phyloP scores from a whole-genome alignment of 2,888 invertebrate genomes.

The Thymelicus lineola region DNA sequence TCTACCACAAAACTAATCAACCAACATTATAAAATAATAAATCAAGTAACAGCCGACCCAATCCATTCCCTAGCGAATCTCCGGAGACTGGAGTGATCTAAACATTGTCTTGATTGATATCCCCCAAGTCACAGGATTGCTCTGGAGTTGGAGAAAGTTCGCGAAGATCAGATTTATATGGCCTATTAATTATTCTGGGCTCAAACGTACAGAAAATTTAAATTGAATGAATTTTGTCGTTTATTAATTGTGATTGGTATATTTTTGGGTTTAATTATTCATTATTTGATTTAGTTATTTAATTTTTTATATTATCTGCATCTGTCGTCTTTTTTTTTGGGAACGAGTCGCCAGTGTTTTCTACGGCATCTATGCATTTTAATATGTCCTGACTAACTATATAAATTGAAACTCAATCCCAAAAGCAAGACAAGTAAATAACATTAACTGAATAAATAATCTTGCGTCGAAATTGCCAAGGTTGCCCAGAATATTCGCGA shows the following conservation, averaged over 20 bases:
- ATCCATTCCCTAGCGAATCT: slow-evolving; percentile 17
- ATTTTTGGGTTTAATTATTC: too few relatives aligned
- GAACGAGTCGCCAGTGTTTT: too few relatives aligned
- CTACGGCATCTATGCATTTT: too few relatives aligned
- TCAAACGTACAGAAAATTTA: slow-evolving; percentile 17
- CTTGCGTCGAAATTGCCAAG: too few relatives aligned
- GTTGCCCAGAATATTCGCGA: too few relatives aligned
- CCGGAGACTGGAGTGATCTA: slow-evolving; percentile 27
- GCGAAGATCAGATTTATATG: slow-evolving; percentile 34
- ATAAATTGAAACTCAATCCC: too few relatives aligned
- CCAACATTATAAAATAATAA: slow-evolving; percentile 29
- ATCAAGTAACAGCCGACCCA: slow-evolving; percentile 20
- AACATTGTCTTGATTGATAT: slow-evolving; percentile 36
- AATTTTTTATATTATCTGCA: too few relatives aligned
- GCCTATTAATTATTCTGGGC: slow-evolving; percentile 31
- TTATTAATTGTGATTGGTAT: slow-evolving; percentile 13
- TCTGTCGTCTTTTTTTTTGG: too few relatives aligned
- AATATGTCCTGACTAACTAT: too few relatives aligned
- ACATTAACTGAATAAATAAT: too few relatives aligned
- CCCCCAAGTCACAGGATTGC: slow-evolving; percentile 35
- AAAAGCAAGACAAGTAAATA: too few relatives aligned
- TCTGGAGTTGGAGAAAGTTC: slow-evolving; percentile 27
- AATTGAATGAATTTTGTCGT: slow-evolving; percentile 18
- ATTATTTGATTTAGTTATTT: too few relatives aligned
- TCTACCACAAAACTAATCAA: slow-evolving; percentile 12